Evolutionary conservation across 1,140 invertebrate genomes (phyloP), one percentile per base, ranked within the genome.

Genomic region (Ceratina australensis): DNA sequence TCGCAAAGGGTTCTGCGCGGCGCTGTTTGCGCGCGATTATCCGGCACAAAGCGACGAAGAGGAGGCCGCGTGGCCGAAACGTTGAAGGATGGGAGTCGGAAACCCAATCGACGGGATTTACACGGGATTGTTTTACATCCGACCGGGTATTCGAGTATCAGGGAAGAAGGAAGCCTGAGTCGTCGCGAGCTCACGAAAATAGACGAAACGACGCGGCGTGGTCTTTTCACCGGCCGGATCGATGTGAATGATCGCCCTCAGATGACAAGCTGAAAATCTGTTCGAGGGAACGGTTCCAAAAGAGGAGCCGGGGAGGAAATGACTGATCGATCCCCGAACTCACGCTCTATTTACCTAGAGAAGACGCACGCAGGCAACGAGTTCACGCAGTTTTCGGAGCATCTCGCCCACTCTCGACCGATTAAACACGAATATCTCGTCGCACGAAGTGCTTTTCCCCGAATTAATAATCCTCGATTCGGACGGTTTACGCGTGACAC

Each of bases 261-360:
- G 18, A 54, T 54, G 59, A 26, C 13, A 18, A 18, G 26, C 20
- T 61, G 59, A 33, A 33, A 61, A 61, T 61, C 26, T 18, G 16
- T 7, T 22, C 20, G 52, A 49, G 80, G 77, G 79, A 77, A 80
- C 63, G 20, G 68, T 77, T 81, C 79, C 68, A 81, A 81, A 22
- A 24, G 20, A 66, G 16, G 20, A 59, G 64, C 76, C 24, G 72
- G 54, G 67, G 15, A 80, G 67, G 15, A 82, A 73, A 61, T 57
- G 68, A 83, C 52, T 61, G 82, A 82, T 75, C 81, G 81, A 79
- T 79, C 80, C 64, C 60, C 79, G 73, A 57, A 67, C 56, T 59
- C 33, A 71, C 59, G 74, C 28, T 80, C 78, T 74, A 79, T 79
- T 82, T 82, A 66, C 66, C 61, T 42, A 28, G 15, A 15, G 13